Percentiles rank a stretch among this genome's conserved stretches.
Evolutionary conservation across 2,888 invertebrate species (phyloP).

Genomic region (Epirrhoe alternata): DNA sequence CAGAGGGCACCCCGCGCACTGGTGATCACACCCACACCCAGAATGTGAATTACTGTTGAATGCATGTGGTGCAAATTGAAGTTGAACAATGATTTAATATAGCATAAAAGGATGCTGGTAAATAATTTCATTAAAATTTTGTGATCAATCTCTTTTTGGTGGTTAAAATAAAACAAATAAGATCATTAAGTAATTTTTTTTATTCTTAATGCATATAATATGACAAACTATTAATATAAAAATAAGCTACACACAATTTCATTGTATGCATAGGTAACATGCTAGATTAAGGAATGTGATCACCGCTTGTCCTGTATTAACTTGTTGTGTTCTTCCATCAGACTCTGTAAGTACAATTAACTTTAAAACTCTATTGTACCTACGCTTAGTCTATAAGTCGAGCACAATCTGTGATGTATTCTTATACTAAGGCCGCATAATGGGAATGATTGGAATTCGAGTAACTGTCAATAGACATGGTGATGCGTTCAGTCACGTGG

Average conservation of each 20-base stretch:
- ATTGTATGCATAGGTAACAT: slow-evolving; percentile 32
- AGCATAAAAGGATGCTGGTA: too few species aligned
- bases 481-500: too few species aligned
- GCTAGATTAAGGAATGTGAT: slow-evolving; percentile 42
- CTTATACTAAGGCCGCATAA: background rate
- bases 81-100: too few species aligned
- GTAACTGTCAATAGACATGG: background rate
- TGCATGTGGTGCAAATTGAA: too few species aligned
- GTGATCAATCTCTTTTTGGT: background rate
- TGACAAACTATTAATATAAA: slow-evolving; percentile 44
- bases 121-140: too few species aligned
- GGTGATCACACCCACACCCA: slow-evolving; percentile 29
- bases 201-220: slow-evolving; percentile 31
- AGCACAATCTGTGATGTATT: background rate
- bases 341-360: slow-evolving; percentile 74
- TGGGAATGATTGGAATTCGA: background rate
- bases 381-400: slow-evolving; percentile 9
- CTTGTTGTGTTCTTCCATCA: slow-evolving; percentile 85
- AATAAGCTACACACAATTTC: slow-evolving; percentile 41
- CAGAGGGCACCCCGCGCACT: slow-evolving; percentile 41
- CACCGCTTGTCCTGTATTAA: slow-evolving; percentile 71
- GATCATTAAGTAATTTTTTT: slow-evolving; percentile 24
- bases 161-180: slow-evolving; percentile 6
- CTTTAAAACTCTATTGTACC: background rate
- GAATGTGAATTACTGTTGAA: too few species aligned